Base-by-base conservation (phyloP, 37 sponge, comb jelly and placozoan species). In the Oscarella lobularis region DNA sequence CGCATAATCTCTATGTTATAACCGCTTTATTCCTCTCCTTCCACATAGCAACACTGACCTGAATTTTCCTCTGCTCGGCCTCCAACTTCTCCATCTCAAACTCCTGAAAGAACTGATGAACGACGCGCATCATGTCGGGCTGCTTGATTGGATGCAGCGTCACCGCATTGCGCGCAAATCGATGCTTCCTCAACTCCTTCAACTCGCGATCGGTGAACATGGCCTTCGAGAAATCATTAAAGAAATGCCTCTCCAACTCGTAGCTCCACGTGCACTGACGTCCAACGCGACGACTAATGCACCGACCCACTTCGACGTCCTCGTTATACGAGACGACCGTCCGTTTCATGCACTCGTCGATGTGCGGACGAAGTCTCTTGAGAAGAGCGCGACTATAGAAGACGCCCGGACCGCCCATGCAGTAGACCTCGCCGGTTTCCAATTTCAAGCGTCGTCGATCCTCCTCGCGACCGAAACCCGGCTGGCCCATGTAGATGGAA, bases 261-360 rank as follows among this genome's bases (percentile, higher is more conserved):
- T 88, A 78, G 29, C 77, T 75, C 83, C 33, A 14, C 1, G 90
- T 75, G 60, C 90, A 89, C 67, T 82, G 84, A 0, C 81, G 66
- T 0, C 78, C 87, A 20, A 81, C 35, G 9, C 68, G 75, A 29
- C 90, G 48, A 60, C 90, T 89, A 48, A 89, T 65, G 66, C 90
- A 89, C 35, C 90, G 67, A 1, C 90, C 90, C 2, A 89, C 38
- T 77, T 89, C 90, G 32, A 89, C 87, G 66, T 89, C 90, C 27
- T 85, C 86, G 41, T 89, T 84, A 31, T 84, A 81, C 32, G 87
- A 77, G 72, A 84, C 39, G 73, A 80, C 2, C 73, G 83, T 34
- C n/a, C 40, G 79, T 38, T 77, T 34, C 66, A 81, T 37, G 66
- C 89, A 85, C 66, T 73, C 66, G 0, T 78, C 75, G 1, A 88